These are phyloP conservation scores for Eriocheir sinensis DNA, from an alignment of 1,140 invertebrate species.

Conservation along the genomic window DNA sequence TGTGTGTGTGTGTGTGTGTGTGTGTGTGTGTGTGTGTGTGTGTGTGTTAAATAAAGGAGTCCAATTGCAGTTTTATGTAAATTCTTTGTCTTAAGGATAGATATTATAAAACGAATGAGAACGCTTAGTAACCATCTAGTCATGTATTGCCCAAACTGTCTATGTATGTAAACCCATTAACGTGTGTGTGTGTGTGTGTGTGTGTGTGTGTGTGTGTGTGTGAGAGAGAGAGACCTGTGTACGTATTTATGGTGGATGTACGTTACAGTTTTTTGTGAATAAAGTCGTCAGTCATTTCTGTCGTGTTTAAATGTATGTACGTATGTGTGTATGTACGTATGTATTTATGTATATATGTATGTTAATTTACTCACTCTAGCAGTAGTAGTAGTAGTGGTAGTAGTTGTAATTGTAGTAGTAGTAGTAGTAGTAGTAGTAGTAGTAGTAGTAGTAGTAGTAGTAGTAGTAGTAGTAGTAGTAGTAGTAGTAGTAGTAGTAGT, in stretches of 20 bases:
- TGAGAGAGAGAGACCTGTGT: slow-evolving; percentile 14
- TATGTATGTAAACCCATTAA: neutral
- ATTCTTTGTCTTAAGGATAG: neutral
- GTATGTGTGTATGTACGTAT: neutral
- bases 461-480: slow-evolving; percentile 23
- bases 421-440: neutral
- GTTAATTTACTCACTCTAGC: too few species aligned
- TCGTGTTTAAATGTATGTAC: neutral
- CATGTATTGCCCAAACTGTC: neutral
- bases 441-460: slow-evolving; percentile 6
- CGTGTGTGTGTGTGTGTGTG: slow-evolving; percentile 44
- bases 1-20: neutral
- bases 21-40: neutral
- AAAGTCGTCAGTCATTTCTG: neutral
- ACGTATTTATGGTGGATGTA: neutral
- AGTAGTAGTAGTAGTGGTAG: too few species aligned
- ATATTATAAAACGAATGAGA: neutral
- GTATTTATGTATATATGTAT: neutral
- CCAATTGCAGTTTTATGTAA: too few species aligned
- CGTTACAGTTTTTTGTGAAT: neutral
- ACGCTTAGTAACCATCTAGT: neutral
- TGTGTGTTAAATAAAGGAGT: too few species aligned
- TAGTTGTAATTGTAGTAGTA: neutral
- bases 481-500: neutral
- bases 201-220: slow-evolving; percentile 28